Percentiles rank a stretch among this genome's conserved stretches.
These are phyloP conservation scores for Tipula unca DNA, from an alignment of 2,888 invertebrate genomes.

Conservation along the genomic window DNA sequence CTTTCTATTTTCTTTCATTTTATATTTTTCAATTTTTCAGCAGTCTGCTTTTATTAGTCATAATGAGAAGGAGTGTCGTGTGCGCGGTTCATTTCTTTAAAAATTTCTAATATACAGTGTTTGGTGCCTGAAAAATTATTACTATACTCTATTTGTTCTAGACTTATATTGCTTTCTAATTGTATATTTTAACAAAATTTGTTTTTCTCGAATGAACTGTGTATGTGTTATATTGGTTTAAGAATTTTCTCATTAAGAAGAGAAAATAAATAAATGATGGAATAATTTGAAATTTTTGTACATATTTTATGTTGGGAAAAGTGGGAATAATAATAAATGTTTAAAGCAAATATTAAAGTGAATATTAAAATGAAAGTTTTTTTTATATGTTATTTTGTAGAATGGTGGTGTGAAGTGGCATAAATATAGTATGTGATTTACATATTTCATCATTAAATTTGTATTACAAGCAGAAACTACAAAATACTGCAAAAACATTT, in stretches of 20 bases:
- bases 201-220: not conserved
- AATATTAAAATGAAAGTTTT: not conserved
- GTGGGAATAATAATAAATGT: not conserved
- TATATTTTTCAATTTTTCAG: constrained; percentile 4
- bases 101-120: not conserved
- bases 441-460: not conserved
- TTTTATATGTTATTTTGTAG: not conserved
- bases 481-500: not conserved
- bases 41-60: constrained; percentile 17
- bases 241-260: not conserved
- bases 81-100: not conserved
- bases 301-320: not conserved
- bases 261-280: not conserved
- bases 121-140: not conserved
- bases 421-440: not conserved
- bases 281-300: not conserved
- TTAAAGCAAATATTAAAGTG: not conserved
- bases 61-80: constrained; percentile 16
- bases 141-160: not conserved
- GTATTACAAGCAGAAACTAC: not conserved
- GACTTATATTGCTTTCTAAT: not conserved
- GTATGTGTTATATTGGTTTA: not conserved
- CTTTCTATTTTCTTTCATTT: constrained; percentile 16
- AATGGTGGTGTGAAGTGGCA: not conserved
- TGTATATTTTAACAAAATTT: not conserved